Evolutionary conservation across 2,113 vertebrate species (phyloP), one percentile per base, ranked within the genome.

Genomic region (Chascanopsetta lugubris): DNA sequence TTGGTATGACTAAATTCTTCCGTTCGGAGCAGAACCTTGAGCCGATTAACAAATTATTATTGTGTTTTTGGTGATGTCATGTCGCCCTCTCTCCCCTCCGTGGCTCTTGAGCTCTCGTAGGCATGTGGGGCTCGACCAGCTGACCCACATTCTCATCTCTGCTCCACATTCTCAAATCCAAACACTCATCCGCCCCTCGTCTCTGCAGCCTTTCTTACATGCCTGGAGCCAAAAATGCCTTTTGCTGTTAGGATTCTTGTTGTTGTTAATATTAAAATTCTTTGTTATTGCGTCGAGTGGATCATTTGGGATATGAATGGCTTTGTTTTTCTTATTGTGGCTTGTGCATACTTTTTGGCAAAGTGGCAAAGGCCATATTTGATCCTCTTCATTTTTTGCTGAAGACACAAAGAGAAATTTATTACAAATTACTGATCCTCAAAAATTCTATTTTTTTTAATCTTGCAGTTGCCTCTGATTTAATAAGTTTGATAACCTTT

Each of bases 351-450:
- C 38, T n/a, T 8, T 18, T 18, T 2, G 5, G 7, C 40, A 42
- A 42, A 42, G 17, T 18, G 34, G 34, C 8, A 11, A 42, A 18
- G 15, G 15, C 38, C 17, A n/a, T 42, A 6, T 13, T 42, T 42
- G 38, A 11, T 18, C 2, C 5, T 17, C 20, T 48, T 10, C 5
- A 3, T 30, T 51, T 29, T n/a, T 9, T 42, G 48, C 13, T 26
- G 21, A 43, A 64, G 26, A 45, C 38, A 9, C 21, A 18, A 45
- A 55, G 40, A 22, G 5, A 22, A 56, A 5, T 56, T 46, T 54
- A n/a, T n/a, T 10, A 1, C 12, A 3, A n/a, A 21, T 42, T 5
- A n/a, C 6, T 7, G 3, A 18, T 2, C 40, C 21, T 4, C 8
- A 46, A 46, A 46, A 22, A 22, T 13, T 36, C 6, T 15, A 8